Percentiles rank a stretch among this genome's conserved stretches.
These are phyloP conservation scores for Heliconius erato DNA, from an alignment of 2,888 invertebrate genomes.

Conservation along the genomic window DNA sequence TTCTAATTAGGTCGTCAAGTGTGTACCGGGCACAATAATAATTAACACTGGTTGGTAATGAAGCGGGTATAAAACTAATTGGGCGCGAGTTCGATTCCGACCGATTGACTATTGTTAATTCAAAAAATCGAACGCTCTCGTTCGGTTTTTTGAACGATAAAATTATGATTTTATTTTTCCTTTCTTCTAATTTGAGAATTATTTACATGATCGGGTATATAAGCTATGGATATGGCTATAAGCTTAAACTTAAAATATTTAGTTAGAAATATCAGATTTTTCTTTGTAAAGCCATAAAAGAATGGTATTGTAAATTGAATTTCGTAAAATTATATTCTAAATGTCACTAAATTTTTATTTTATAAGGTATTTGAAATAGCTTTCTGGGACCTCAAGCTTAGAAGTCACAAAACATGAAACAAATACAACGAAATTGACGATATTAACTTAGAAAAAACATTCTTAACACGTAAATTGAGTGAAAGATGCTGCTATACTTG, in stretches of 20 bases:
- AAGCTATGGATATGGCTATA: no score
- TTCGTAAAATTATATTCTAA: no score
- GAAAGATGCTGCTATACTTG: no score
- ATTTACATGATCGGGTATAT: neutral
- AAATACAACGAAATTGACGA: no score
- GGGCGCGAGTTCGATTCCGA: slow-evolving; percentile 65
- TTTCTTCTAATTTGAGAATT: neutral
- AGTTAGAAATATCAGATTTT: neutral
- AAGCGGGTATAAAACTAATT: slow-evolving; percentile 85
- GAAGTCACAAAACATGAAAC: no score
- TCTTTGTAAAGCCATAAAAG: no score
- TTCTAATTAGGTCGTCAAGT: slow-evolving; percentile 84
- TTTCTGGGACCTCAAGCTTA: no score
- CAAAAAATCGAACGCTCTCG: slow-evolving; percentile 36
- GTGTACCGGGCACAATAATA: slow-evolving; percentile 84
- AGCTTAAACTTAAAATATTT: neutral
- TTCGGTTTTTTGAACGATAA: slow-evolving; percentile 7
- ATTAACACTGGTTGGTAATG: slow-evolving; percentile 85
- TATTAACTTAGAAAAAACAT: no score
- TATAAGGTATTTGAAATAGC: no score
- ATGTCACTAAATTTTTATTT: no score
- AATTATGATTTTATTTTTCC: slow-evolving; percentile 10
- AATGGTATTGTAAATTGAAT: no score
- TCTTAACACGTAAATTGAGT: no score
- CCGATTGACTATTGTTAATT: slow-evolving; percentile 63